phyloP scores from a whole-genome alignment of 2,888 invertebrate genomes.

The Hirtodrosophila confusa region DNA sequence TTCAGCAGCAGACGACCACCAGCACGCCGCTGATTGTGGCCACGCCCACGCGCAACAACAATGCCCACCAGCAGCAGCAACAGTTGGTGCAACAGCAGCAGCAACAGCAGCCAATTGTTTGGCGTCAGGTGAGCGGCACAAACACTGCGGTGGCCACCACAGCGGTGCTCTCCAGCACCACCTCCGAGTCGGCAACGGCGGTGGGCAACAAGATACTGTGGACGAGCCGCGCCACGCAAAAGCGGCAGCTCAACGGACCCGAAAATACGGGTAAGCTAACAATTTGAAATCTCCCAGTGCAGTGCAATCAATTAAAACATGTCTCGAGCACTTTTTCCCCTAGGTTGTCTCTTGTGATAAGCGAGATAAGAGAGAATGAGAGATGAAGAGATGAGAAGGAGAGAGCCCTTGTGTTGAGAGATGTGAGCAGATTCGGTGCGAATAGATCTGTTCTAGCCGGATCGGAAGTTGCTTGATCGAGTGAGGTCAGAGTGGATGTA shows the following conservation, averaged over 20 bases:
- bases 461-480: background rate
- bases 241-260: slow-evolving; percentile 83
- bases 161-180: slow-evolving; percentile 72
- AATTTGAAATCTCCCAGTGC: background rate
- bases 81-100: slow-evolving; percentile 69
- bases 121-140: slow-evolving; percentile 80
- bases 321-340: slow-evolving; percentile 9
- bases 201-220: slow-evolving; percentile 81
- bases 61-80: slow-evolving; percentile 66
- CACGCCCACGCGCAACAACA: slow-evolving; percentile 77
- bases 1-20: slow-evolving; percentile 33
- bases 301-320: background rate
- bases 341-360: slow-evolving; percentile 14
- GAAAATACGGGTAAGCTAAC: slow-evolving; percentile 76
- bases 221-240: slow-evolving; percentile 79
- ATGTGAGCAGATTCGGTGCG: background rate
- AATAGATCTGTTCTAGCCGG: background rate
- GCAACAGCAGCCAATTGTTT: slow-evolving; percentile 76
- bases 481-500: too few species aligned
- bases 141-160: slow-evolving; percentile 73
- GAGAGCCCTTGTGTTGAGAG: background rate
- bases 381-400: slow-evolving; percentile 6
- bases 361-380: background rate
- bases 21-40: slow-evolving; percentile 75
- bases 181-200: slow-evolving; percentile 64